Conservation (phyloP, 1,140 invertebrate genomes). For the Drosophila ambigua region DNA sequence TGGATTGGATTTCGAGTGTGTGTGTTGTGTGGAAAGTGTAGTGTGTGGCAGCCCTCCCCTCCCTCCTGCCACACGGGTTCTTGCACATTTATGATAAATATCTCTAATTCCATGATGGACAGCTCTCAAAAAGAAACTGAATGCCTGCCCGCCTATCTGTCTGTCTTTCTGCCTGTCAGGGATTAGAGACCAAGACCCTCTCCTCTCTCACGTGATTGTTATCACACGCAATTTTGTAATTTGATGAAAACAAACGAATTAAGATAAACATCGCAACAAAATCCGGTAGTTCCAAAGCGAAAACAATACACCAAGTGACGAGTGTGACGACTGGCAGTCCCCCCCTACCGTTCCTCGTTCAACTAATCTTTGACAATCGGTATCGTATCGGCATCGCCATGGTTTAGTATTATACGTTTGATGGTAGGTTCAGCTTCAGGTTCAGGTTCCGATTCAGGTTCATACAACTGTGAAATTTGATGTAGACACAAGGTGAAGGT, state of each 20-base stretch:
- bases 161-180: slow-evolving; percentile 43
- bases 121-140: slow-evolving; percentile 54
- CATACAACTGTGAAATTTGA: slow-evolving; percentile 61
- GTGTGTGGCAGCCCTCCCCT: no score
- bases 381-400: slow-evolving; percentile 27
- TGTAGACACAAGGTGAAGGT: slow-evolving; percentile 31
- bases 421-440: slow-evolving; percentile 42
- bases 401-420: slow-evolving; percentile 18
- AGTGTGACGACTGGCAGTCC: slow-evolving; percentile 6
- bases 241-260: slow-evolving; percentile 83
- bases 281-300: slow-evolving; percentile 54
- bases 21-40: background rate
- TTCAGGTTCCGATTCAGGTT: slow-evolving; percentile 1
- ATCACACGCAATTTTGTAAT: slow-evolving; percentile 83
- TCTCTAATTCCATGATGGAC: slow-evolving; percentile 76
- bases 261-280: slow-evolving; percentile 72
- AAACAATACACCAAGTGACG: slow-evolving; percentile 53
- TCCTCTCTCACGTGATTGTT: slow-evolving; percentile 62
- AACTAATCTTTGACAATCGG: slow-evolving; percentile 42
- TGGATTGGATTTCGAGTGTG: slow-evolving; percentile 1
- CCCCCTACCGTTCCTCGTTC: slow-evolving; percentile 16
- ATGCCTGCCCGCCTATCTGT: slow-evolving; percentile 12
- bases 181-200: slow-evolving; percentile 59
- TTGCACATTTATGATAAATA: slow-evolving; percentile 76
- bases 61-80: slow-evolving; percentile 21